These are phyloP conservation scores for Pegoplata infirma DNA, from an alignment of 2,888 invertebrate genomes.

Conservation along the genomic window DNA sequence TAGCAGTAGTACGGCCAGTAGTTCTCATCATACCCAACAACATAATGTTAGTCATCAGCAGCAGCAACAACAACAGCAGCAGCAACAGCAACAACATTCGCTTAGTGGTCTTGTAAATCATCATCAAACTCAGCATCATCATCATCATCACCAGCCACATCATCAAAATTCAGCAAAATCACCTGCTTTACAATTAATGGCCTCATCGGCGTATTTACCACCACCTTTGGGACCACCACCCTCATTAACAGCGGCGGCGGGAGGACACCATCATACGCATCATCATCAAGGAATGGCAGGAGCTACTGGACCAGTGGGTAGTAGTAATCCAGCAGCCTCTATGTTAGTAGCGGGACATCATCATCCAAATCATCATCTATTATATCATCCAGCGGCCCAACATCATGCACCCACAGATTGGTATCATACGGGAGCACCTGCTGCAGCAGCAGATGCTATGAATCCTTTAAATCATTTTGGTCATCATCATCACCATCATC, in stretches of 20 bases:
- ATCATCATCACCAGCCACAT: constrained; percentile 60
- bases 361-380: constrained; percentile 75
- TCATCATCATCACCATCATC: constrained; percentile 82
- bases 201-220: constrained; percentile 75
- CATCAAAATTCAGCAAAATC: constrained; percentile 69
- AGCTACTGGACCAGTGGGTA: constrained; percentile 64
- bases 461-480: constrained; percentile 79
- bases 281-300: constrained; percentile 68
- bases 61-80: constrained; percentile 60
- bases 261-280: constrained; percentile 66
- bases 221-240: constrained; percentile 76
- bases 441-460: constrained; percentile 77
- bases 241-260: constrained; percentile 66
- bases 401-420: constrained; percentile 77
- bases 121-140: constrained; percentile 56
- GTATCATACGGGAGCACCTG: constrained; percentile 77
- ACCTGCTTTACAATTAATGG: constrained; percentile 74
- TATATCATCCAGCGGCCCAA: constrained; percentile 77
- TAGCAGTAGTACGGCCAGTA: constrained; percentile 72
- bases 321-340: constrained; percentile 71
- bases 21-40: constrained; percentile 69
- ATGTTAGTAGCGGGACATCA: constrained; percentile 74
- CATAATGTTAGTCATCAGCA: constrained; percentile 50
- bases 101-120: constrained; percentile 67
- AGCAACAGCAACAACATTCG: constrained; percentile 64